phyloP scores from a whole-genome alignment of 2,113 vertebrate species.

The Notarius lentiginosus region DNA sequence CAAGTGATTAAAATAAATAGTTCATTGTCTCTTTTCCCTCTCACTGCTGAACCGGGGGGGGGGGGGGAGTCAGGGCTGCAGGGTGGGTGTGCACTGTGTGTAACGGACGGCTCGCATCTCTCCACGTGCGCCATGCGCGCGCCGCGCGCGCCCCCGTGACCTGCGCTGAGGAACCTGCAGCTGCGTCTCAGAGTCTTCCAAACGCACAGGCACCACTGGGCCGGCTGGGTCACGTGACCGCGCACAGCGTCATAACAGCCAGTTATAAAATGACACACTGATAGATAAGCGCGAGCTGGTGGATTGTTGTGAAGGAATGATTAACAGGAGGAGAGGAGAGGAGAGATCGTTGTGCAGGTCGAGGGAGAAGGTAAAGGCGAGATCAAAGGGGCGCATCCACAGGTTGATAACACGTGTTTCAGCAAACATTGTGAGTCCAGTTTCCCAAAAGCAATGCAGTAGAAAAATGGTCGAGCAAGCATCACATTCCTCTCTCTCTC shows the following conservation, averaged over 20 bases:
- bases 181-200: constrained; percentile 73
- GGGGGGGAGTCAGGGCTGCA: background rate
- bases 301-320: constrained; percentile 89
- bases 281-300: constrained; percentile 88
- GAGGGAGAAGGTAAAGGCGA: constrained; percentile 70
- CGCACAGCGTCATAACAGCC: constrained; percentile 77
- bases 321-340: constrained; percentile 77
- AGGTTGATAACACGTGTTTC: constrained; percentile 36
- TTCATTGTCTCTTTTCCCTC: background rate
- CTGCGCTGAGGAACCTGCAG: constrained; percentile 72
- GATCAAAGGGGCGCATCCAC: constrained; percentile 53
- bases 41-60: background rate
- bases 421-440: background rate
- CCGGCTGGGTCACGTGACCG: constrained; percentile 65
- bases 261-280: constrained; percentile 94
- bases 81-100: background rate
- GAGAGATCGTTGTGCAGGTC: constrained; percentile 64
- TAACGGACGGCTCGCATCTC: constrained; percentile 67
- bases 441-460: background rate
- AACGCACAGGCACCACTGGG: constrained; percentile 72
- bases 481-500: background rate
- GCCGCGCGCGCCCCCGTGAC: constrained; percentile 57
- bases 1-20: no score
- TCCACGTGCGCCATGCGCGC: constrained; percentile 50
- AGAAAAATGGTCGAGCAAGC: background rate